Conservation (phyloP, 2,797 vertebrate species). For the Dendrocincla tyrannina region DNA sequence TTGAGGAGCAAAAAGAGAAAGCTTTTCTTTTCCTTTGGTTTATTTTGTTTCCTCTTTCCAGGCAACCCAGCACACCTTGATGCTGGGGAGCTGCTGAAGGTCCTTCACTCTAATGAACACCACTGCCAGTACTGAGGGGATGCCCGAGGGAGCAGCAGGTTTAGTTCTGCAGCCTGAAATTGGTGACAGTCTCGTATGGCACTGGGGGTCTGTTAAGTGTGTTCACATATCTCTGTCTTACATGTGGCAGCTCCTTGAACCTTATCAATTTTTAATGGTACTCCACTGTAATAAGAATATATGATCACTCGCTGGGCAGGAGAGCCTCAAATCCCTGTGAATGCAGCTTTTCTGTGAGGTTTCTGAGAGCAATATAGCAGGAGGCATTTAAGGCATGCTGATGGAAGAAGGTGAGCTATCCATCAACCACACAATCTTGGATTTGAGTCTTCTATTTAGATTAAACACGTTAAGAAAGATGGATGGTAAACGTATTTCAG, state of each 20-base stretch:
- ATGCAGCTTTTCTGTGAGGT: constrained; percentile 26
- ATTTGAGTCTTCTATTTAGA: constrained; percentile 89
- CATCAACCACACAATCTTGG: constrained; percentile 86
- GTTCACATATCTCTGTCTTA: neutral
- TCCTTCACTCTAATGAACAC: accelerated
- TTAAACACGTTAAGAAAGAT: constrained; percentile 92
- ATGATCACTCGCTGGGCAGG: neutral
- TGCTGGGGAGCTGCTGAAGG: neutral
- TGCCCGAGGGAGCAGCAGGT: neutral
- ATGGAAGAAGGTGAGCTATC: constrained; percentile 78
- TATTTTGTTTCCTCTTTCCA: too few species aligned
- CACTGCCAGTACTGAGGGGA: accelerated
- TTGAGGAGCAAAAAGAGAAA: neutral
- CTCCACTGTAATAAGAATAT: neutral
- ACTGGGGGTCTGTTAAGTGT: neutral
- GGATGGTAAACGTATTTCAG: constrained; percentile 84
- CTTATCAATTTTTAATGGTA: neutral
- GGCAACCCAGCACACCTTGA: neutral
- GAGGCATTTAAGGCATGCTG: constrained; percentile 74
- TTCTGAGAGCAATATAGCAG: constrained; percentile 73
- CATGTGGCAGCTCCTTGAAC: neutral
- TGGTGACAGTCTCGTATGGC: accelerated
- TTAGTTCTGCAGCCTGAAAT: neutral
- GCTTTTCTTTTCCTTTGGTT: neutral
- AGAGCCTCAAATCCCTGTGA: neutral